Base-by-base conservation (phyloP, 2,113 vertebrate species). In the Erinaceus europaeus region DNA sequence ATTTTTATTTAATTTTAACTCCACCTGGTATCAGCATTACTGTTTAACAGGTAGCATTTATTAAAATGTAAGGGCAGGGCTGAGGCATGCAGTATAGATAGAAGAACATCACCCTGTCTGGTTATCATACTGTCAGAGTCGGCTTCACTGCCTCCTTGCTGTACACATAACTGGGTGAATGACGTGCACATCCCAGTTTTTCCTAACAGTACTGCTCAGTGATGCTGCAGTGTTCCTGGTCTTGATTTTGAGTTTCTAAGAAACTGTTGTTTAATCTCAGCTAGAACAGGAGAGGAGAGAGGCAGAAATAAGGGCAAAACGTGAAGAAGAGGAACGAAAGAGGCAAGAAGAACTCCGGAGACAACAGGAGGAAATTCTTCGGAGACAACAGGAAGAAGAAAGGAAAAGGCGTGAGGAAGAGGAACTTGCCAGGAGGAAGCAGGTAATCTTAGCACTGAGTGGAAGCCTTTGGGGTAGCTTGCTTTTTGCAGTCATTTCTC, bases 291-390 rank as follows among this genome's bases (percentile, higher is more conserved):
- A 99, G 93, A 97, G 98, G 86, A 98, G 98, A 93, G 98, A 99
- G 91, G 98, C 98, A 90, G 98, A 99, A 96, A 96, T 99, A 91
- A 98, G 98, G 95, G 98, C 98, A 91, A 99, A 99, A 97, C 97
- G 98, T 93, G 98, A 99, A 96, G 99, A 99, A 93, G 99, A 99
- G 92, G 99, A 99, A 90, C 97, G 98, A 94, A 99, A 99, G 95
- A 97, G 98, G 59, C 97, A 98, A 95, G 97, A 98, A 93, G 97
- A 98, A 42, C 97, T 98, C 86, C 97, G 97, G 83, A 97, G 97
- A 75, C 97, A 98, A 72, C 96, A 99, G 93, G 98, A 99, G 94
- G 99, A 99, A 93, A 98, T 98, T 50, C 96, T 99, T 88, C 97
- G 98, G 92, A 98, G 98, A 81, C 98, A 98, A 92, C 98, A 98